Percentiles rank a stretch among this genome's conserved stretches.
These are phyloP conservation scores for Hypanus sabinus DNA, from an alignment of 2,113 vertebrate species.

Conservation along the genomic window DNA sequence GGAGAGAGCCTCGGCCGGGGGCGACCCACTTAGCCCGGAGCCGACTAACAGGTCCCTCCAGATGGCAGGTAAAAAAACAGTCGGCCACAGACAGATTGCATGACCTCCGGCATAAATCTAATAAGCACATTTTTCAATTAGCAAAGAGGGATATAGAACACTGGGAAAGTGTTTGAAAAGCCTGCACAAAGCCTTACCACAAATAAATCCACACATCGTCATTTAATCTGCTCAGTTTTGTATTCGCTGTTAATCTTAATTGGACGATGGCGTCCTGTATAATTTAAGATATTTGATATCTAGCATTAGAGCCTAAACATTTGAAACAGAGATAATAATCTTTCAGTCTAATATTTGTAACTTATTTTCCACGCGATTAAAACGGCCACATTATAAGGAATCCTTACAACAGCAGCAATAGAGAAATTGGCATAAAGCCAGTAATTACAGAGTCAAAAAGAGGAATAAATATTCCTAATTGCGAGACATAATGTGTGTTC, in stretches of 20 bases:
- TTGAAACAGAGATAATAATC: neutral
- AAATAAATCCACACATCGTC: neutral
- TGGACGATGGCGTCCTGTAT: neutral
- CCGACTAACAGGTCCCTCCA: slow-evolving; percentile 62
- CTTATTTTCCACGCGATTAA: neutral
- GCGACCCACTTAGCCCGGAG: slow-evolving; percentile 70
- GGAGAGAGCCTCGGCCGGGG: slow-evolving; percentile 61
- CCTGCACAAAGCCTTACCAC: neutral
- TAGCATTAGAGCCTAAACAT: too few relatives aligned
- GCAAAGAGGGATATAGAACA: neutral
- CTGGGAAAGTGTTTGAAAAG: neutral
- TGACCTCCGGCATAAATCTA: neutral
- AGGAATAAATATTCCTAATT: neutral
- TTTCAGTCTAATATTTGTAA: neutral
- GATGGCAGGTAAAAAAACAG: slow-evolving; percentile 62
- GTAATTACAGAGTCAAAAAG: neutral
- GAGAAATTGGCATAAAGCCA: neutral
- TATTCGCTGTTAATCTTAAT: neutral
- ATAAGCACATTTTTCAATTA: slow-evolving; percentile 30
- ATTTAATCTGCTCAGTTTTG: neutral
- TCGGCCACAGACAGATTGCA: neutral
- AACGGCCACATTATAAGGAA: neutral
- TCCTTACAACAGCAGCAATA: neutral
- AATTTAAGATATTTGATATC: neutral
- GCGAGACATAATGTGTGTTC: neutral